phyloP scores from a whole-genome alignment of 1,140 invertebrate genomes.

The Eumeta japonica region DNA sequence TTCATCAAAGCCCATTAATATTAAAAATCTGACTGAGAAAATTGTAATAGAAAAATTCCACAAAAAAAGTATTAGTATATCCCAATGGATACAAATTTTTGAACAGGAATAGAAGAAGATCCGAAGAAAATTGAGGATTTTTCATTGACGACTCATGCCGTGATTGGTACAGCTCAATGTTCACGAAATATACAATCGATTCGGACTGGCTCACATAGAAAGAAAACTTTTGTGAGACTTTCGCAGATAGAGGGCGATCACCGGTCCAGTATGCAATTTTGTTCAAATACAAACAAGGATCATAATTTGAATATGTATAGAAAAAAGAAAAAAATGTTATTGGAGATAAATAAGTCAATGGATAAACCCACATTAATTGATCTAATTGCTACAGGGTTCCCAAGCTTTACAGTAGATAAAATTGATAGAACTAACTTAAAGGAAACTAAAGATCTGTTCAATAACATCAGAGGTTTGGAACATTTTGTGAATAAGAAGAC shows the following conservation, averaged over 20 bases:
- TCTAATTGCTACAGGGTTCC: too few species aligned
- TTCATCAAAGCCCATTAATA: conserved; percentile 11
- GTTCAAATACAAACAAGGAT: conserved; percentile 21
- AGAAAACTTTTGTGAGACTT: too few species aligned
- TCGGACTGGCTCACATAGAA: neutral
- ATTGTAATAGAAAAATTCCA: conserved; percentile 22
- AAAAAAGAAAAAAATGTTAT: conserved; percentile 20
- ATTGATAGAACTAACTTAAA: conserved; percentile 20
- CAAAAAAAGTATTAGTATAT: conserved; percentile 8
- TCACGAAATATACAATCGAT: neutral
- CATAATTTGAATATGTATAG: conserved; percentile 23
- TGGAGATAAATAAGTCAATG: conserved; percentile 19
- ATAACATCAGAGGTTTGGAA: conserved; percentile 16
- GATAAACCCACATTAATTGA: conserved; percentile 19
- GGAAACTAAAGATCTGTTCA: conserved; percentile 20
- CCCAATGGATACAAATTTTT: too few species aligned
- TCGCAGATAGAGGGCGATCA: conserved; percentile 21
- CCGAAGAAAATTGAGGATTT: too few species aligned
- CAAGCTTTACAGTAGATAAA: too few species aligned
- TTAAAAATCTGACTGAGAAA: conserved; percentile 13
- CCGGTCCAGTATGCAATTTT: conserved; percentile 16
- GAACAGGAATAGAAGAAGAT: too few species aligned
- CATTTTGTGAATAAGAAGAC: conserved; percentile 18
- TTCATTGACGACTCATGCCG: too few species aligned
- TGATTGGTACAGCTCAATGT: too few species aligned